Percentiles rank a stretch among this genome's conserved stretches.
Evolutionary conservation across 2,797 vertebrate genomes (phyloP).

Genomic region (Acropternis orthonyx): DNA sequence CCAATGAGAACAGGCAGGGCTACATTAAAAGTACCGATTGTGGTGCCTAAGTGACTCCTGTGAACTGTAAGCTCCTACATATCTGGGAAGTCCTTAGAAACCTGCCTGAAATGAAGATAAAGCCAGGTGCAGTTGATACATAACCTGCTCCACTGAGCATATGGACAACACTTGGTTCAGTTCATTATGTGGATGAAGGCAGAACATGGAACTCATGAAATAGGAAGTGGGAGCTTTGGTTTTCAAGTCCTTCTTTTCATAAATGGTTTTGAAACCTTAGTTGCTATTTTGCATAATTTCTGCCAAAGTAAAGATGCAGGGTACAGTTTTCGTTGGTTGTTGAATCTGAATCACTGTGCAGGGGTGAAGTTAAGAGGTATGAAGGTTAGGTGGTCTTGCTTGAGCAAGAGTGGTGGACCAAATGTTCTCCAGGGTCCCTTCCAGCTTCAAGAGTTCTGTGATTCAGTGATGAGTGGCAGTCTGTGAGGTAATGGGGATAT

Average conservation of each 20-base stretch:
- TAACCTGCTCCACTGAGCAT: neutral
- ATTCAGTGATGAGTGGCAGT: neutral
- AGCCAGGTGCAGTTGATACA: neutral
- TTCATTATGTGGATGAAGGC: accelerated
- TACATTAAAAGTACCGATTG: neutral
- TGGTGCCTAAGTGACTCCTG: neutral
- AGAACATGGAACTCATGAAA: neutral
- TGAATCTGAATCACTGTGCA: neutral
- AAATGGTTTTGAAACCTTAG: neutral
- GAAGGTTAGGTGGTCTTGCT: neutral
- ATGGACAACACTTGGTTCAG: neutral
- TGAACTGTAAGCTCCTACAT: neutral
- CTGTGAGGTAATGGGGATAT: neutral
- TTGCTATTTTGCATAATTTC: neutral
- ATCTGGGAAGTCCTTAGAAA: neutral
- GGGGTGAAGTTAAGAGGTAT: neutral
- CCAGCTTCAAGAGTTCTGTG: neutral
- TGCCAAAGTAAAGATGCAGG: neutral
- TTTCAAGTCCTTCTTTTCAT: neutral
- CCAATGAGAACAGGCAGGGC: neutral
- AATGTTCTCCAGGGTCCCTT: neutral
- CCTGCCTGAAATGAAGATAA: neutral
- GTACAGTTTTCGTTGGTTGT: neutral
- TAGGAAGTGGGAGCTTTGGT: neutral
- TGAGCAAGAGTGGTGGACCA: neutral